Conservation (phyloP, 2,797 vertebrate species). For the Tauraco hartlaubi region DNA sequence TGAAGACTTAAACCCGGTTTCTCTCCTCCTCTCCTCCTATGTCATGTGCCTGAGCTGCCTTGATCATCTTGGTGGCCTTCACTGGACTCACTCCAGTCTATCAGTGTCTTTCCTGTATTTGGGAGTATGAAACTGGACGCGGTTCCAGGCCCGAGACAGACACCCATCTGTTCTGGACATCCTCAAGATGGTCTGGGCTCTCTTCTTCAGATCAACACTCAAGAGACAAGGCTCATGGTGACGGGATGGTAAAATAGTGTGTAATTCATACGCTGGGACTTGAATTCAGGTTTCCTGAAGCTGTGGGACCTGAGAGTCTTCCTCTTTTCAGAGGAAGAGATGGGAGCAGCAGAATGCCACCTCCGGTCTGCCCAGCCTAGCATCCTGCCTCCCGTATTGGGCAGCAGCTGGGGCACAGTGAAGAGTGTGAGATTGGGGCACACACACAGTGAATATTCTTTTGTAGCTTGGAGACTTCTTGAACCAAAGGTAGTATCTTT, state of each 20-base stretch:
- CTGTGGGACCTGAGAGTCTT: not conserved
- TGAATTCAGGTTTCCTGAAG: not conserved
- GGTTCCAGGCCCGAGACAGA: not conserved
- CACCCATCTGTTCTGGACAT: not conserved
- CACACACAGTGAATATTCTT: not conserved
- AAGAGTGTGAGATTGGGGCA: not conserved
- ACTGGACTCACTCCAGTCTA: not conserved
- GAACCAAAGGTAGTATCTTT: not conserved
- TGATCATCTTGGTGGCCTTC: not conserved
- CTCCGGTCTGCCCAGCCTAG: not conserved
- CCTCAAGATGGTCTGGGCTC: not conserved
- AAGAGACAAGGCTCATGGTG: not conserved
- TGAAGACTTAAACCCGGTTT: not conserved
- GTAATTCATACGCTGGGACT: not conserved
- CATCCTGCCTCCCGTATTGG: not conserved
- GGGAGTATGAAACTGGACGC: not conserved
- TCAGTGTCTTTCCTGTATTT: not conserved
- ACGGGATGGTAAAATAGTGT: not conserved
- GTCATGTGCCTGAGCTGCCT: not conserved
- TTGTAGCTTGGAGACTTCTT: not conserved
- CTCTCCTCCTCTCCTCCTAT: not conserved
- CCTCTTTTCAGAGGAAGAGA: not conserved
- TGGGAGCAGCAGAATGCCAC: not conserved
- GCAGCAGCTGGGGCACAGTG: not conserved
- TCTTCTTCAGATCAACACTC: not conserved